phyloP scores from a whole-genome alignment of 2,113 vertebrate genomes.

The Eudorcas thomsonii region DNA sequence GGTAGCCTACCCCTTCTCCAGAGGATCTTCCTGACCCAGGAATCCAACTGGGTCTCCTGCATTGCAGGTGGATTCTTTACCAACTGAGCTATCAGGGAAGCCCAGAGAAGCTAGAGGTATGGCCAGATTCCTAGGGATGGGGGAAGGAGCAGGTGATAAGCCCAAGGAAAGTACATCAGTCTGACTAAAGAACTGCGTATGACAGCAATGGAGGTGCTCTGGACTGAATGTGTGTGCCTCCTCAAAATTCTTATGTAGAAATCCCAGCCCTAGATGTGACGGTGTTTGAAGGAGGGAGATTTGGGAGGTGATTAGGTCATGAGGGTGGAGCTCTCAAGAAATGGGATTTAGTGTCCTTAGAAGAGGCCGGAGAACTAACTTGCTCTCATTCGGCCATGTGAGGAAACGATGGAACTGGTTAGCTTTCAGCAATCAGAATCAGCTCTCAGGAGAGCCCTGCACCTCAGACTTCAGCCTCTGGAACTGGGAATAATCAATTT shows the following conservation, averaged over 20 bases:
- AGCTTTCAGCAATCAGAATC: neutral
- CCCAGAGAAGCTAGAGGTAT: neutral
- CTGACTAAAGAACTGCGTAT: neutral
- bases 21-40: neutral
- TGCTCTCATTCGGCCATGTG: neutral
- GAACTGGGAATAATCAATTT: neutral
- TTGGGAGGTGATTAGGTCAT: neutral
- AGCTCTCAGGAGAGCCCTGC: neutral
- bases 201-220: neutral
- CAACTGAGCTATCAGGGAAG: neutral
- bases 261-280: neutral
- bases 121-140: neutral
- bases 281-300: neutral
- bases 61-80: neutral
- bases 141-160: neutral
- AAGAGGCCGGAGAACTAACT: neutral
- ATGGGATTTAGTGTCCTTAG: neutral
- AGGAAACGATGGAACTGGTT: neutral
- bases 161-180: neutral
- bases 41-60: neutral
- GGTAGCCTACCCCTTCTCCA: neutral
- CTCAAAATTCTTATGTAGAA: neutral
- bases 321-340: neutral
- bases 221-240: neutral
- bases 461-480: neutral